phyloP scores from a whole-genome alignment of 53 echinoderm and acorn worm species.

The Mesocentrotus franciscanus region DNA sequence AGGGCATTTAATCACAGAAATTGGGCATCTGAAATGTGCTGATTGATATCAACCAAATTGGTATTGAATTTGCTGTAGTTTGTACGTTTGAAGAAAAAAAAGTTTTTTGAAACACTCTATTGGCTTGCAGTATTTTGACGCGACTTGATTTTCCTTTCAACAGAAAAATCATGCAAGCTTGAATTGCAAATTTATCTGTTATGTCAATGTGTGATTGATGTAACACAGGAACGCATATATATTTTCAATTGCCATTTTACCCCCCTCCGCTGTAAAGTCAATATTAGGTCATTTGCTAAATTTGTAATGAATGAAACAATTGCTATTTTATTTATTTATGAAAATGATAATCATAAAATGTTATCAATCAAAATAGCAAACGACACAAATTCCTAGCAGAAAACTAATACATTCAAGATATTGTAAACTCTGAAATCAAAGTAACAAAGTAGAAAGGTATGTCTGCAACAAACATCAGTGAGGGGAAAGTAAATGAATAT shows the following conservation, averaged over 20 bases:
- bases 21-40: slow-evolving; percentile 5
- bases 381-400: not conserved
- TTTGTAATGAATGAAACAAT: not conserved
- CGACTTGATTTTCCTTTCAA: not conserved
- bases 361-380: not conserved
- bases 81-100: not conserved
- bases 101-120: not conserved
- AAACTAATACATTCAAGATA: not conserved
- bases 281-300: not conserved
- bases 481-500: not conserved
- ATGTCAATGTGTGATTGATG: not conserved
- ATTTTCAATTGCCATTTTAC: not conserved
- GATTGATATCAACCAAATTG: not conserved
- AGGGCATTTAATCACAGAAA: not conserved
- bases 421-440: not conserved
- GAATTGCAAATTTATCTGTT: not conserved
- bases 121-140: not conserved
- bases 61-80: slow-evolving; percentile 12
- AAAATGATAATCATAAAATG: not conserved
- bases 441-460: not conserved
- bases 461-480: not conserved
- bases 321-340: not conserved
- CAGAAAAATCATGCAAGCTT: not conserved
- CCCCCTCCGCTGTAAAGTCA: not conserved
- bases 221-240: too few relatives aligned